These are phyloP conservation scores for Tiaroga cobitis DNA, from an alignment of 2,797 vertebrate species.

Conservation along the genomic window DNA sequence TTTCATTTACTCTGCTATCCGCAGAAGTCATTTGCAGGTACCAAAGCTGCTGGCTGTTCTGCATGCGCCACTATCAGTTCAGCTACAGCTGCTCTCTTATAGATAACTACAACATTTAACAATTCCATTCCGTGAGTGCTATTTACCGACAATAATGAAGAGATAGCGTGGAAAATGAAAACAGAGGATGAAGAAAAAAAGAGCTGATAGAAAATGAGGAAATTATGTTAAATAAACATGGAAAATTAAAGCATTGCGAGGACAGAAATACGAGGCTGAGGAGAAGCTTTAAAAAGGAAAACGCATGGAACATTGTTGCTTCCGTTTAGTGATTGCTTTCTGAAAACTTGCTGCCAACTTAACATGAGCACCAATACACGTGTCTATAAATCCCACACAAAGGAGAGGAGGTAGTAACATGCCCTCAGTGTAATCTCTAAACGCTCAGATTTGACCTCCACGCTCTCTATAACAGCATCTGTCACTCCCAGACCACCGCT, in stretches of 20 bases:
- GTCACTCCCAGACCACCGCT: slow-evolving; percentile 8
- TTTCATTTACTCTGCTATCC: slow-evolving; percentile 67
- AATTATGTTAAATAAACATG: slow-evolving; percentile 38
- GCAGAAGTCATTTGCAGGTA: slow-evolving; percentile 66
- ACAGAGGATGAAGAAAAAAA: slow-evolving; percentile 43
- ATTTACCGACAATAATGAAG: slow-evolving; percentile 75
- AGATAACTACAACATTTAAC: slow-evolving; percentile 74
- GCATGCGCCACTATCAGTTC: slow-evolving; percentile 62
- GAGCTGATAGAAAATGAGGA: slow-evolving; percentile 20
- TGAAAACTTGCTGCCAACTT: slow-evolving; percentile 34
- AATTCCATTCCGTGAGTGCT: slow-evolving; percentile 60
- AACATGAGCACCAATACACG: neutral
- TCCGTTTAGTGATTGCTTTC: neutral
- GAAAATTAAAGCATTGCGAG: slow-evolving; percentile 26
- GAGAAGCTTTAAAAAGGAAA: slow-evolving; percentile 32
- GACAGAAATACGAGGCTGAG: slow-evolving; percentile 6
- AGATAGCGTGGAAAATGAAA: slow-evolving; percentile 70
- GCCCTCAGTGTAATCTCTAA: slow-evolving; percentile 6
- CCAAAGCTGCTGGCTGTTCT: slow-evolving; percentile 56
- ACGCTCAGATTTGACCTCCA: slow-evolving; percentile 6
- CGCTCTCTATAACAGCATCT: neutral
- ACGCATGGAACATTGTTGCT: slow-evolving; percentile 12
- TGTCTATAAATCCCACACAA: slow-evolving; percentile 2
- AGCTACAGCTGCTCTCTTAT: slow-evolving; percentile 76
- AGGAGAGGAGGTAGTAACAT: neutral